These are phyloP conservation scores for Habropoda laboriosa DNA, from an alignment of 1,140 invertebrate species.

Conservation along the genomic window DNA sequence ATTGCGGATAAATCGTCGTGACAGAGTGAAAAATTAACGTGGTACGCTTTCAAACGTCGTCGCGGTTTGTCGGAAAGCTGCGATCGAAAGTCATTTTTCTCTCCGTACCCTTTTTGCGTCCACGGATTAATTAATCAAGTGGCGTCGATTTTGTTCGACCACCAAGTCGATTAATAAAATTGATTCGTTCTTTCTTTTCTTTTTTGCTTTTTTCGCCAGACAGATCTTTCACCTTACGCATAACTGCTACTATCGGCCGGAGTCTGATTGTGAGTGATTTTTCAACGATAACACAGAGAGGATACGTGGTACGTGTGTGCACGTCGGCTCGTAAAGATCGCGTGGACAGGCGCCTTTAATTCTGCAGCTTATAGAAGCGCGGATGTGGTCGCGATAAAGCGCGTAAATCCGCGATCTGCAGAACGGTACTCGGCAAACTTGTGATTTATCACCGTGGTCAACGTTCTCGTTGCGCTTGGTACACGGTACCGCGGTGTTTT, in stretches of 20 bases:
- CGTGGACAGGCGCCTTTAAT: slow-evolving; percentile 21
- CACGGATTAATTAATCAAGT: slow-evolving; percentile 43
- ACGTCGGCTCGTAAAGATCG: slow-evolving; percentile 42
- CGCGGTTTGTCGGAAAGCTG: slow-evolving; percentile 6
- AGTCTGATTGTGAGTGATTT: too few species aligned
- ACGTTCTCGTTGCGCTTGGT: background rate
- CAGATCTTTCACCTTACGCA: background rate
- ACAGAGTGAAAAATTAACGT: slow-evolving; percentile 32
- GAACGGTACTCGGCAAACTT: background rate
- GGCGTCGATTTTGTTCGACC: slow-evolving; percentile 27
- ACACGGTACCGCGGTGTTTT: background rate
- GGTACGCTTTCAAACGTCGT: background rate
- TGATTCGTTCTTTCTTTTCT: slow-evolving; percentile 11
- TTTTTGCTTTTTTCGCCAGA: background rate
- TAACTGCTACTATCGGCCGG: too few species aligned
- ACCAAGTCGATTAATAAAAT: slow-evolving; percentile 42
- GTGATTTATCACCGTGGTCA: slow-evolving; percentile 7
- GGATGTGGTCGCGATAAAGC: background rate
- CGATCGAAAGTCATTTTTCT: slow-evolving; percentile 34
- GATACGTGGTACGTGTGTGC: background rate
- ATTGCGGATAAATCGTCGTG: slow-evolving; percentile 9
- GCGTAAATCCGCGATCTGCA: slow-evolving; percentile 3
- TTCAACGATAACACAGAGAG: background rate
- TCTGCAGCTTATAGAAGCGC: background rate
- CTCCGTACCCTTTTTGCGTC: background rate